Percentiles rank a stretch among this genome's conserved stretches.
Conservation (phyloP, 2,113 vertebrate genomes). For the Nycticorax nycticorax region DNA sequence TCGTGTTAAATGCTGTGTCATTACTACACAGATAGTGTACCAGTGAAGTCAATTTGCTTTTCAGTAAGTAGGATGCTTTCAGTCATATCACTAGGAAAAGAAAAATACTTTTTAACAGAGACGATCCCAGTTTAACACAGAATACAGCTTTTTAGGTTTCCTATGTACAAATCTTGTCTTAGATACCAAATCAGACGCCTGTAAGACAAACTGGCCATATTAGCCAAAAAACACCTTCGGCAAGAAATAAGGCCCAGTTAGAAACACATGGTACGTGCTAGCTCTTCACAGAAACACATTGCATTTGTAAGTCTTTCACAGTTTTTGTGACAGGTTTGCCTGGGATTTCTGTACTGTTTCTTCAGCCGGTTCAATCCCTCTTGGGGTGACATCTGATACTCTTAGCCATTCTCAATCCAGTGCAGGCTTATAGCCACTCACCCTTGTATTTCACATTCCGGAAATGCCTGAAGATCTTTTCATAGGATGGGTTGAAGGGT, state of each 20-base stretch:
- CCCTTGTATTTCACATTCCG: constrained; percentile 85
- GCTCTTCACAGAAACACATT: not conserved
- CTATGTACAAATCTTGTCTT: not conserved
- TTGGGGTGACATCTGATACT: not conserved
- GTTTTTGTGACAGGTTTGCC: not conserved
- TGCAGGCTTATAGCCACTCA: constrained; percentile 50
- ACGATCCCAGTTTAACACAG: not conserved
- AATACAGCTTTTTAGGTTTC: not conserved
- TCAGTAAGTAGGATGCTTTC: not conserved
- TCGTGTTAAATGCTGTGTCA: not conserved
- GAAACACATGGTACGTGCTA: not conserved
- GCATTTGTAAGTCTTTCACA: not conserved
- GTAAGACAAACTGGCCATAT: not conserved
- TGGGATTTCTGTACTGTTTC: not conserved
- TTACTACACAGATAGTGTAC: not conserved
- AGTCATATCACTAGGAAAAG: not conserved
- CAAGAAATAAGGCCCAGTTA: not conserved
- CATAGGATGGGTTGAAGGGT: constrained; percentile 84
- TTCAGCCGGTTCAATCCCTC: not conserved
- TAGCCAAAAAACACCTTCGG: not conserved
- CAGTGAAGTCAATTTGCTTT: not conserved
- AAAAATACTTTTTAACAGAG: not conserved
- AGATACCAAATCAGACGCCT: not conserved
- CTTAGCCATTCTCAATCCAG: not conserved
- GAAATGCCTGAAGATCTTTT: constrained; percentile 86